Conservation (phyloP, 2,888 invertebrate genomes). For the Drosophila barbarae region DNA sequence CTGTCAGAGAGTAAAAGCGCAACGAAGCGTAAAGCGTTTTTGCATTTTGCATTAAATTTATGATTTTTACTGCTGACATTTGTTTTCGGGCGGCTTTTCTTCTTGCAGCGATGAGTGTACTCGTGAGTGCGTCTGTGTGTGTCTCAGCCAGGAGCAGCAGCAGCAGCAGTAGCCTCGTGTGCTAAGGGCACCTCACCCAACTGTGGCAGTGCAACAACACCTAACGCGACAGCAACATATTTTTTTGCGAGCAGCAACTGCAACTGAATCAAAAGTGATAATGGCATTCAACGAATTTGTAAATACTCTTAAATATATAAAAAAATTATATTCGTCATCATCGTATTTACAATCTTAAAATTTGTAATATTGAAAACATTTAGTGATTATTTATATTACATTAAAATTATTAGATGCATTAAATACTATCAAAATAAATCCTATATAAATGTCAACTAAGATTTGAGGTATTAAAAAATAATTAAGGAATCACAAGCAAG, state of each 20-base stretch:
- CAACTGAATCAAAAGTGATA: constrained; percentile 26
- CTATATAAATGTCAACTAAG: no score
- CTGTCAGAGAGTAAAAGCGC: constrained; percentile 71
- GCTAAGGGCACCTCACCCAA: constrained; percentile 60
- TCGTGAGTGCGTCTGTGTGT: constrained; percentile 30
- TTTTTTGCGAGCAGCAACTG: constrained; percentile 51
- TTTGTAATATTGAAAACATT: no score
- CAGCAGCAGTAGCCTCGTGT: constrained; percentile 39
- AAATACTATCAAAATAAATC: no score
- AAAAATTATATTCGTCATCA: background rate
- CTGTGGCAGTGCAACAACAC: constrained; percentile 56
- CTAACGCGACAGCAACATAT: constrained; percentile 62
- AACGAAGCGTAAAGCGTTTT: constrained; percentile 72
- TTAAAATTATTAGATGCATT: no score
- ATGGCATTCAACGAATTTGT: background rate
- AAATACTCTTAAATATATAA: constrained; percentile 8
- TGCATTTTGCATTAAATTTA: constrained; percentile 74
- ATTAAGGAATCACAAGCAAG: no score
- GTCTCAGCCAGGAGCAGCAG: constrained; percentile 29
- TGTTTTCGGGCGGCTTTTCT: constrained; percentile 66
- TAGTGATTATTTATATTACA: no score
- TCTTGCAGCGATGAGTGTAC: constrained; percentile 24
- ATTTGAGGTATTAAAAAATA: no score
- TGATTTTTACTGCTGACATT: constrained; percentile 76
- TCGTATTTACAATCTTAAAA: no score